Evolutionary conservation across 2,797 vertebrate genomes (phyloP), one percentile per base, ranked within the genome.

Genomic region (Typhlichthys eigenmanni): DNA sequence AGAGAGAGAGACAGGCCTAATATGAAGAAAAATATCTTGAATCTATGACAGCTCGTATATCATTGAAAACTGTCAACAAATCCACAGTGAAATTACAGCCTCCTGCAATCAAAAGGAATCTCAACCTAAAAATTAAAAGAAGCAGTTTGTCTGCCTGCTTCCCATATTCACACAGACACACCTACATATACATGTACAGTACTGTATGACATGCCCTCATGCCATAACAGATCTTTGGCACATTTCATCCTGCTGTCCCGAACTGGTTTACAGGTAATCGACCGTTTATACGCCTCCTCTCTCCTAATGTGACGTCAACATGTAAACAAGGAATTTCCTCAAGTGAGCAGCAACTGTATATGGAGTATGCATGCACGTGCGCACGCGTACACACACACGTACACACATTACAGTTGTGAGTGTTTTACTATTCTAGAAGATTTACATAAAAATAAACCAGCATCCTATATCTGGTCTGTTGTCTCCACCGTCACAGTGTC

Each of bases 51-150:
- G 47, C 8, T n/a, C 13, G 16, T n/a, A 46, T 8, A 14, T 3
- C 5, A 19, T 46, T 19, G 58, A 1, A 53, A 51, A 24, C 57
- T 47, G 47, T 46, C 46, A 48, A 59, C 19, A 29, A 46, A 13
- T 55, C 47, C 47, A 52, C 32, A 57, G 47, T 69, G 74, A 60
- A 81, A 68, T 60, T 4, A n/a, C 5, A 43, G 13, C 8, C 24
- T 24, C 19, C 8, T 12, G 10, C 8, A 32, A 12, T 24, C 24
- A 19, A 32, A 24, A 13, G 1, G 32, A n/a, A 11, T 32, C 13
- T 6, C 5, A 1, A 53, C 13, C 5, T 32, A 32, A 54, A 54
- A 7, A 5, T 4, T 13, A 54, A 29, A 5, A 53, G 29, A 24
- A 24, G 11, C 12, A 5, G 3, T 24, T 24, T 32, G 53, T 13